Evolutionary conservation across 2,797 vertebrate genomes (phyloP).

Genomic region (Eulemur albifrons): DNA sequence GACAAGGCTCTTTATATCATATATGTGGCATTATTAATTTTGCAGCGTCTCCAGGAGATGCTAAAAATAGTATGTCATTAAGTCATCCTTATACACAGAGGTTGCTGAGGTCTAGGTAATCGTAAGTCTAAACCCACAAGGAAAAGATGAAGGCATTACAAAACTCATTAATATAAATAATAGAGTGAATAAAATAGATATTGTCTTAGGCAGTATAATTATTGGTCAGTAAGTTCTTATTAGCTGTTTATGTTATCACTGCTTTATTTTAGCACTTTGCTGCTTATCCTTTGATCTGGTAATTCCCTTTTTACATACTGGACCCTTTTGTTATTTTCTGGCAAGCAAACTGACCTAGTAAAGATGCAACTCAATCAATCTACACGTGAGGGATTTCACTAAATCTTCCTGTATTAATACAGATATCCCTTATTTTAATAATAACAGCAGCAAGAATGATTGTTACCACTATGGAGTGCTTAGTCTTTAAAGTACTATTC

Average conservation of each 20-base stretch:
- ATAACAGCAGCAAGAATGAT: not conserved
- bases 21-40: constrained; percentile 55
- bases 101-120: constrained; percentile 37
- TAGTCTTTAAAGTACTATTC: not conserved
- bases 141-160: constrained; percentile 61
- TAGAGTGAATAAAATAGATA: constrained; percentile 54
- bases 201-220: constrained; percentile 64
- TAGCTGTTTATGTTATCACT: not conserved
- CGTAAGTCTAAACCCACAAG: constrained; percentile 50
- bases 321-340: not conserved
- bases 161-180: constrained; percentile 59
- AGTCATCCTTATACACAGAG: not conserved
- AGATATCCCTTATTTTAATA: not conserved
- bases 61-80: constrained; percentile 51
- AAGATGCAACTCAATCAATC: not conserved
- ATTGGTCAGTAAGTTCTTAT: constrained; percentile 74
- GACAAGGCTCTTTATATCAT: constrained; percentile 37
- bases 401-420: not conserved
- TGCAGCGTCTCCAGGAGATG: not conserved
- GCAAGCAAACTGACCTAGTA: not conserved
- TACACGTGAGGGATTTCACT: not conserved
- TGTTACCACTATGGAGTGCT: not conserved
- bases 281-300: not conserved
- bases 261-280: not conserved
- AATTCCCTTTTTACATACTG: not conserved